Evolutionary conservation across 2,113 vertebrate species (phyloP).

Genomic region (Spilogale gracilis): DNA sequence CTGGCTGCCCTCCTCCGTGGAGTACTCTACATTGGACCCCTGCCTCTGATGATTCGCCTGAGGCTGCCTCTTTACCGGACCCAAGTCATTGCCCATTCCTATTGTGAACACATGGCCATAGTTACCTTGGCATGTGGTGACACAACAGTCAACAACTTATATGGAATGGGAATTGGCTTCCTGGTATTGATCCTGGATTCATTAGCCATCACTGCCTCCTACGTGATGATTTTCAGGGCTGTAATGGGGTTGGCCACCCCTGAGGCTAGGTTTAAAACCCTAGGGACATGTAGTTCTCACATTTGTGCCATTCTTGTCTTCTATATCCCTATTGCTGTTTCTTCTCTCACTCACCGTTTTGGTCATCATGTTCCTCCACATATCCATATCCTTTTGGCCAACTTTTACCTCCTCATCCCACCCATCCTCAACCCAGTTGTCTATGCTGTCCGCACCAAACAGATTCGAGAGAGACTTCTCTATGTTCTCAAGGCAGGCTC

Average conservation of each 20-base stretch:
- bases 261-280: slow-evolving; percentile 77
- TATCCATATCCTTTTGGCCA: slow-evolving; percentile 83
- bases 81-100: slow-evolving; percentile 78
- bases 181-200: slow-evolving; percentile 80
- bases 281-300: slow-evolving; percentile 82
- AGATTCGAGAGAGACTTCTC: slow-evolving; percentile 76
- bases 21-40: slow-evolving; percentile 77
- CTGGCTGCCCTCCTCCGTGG: slow-evolving; percentile 75
- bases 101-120: slow-evolving; percentile 85
- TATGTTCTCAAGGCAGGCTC: slow-evolving; percentile 59
- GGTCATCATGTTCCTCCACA: slow-evolving; percentile 71
- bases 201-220: slow-evolving; percentile 79
- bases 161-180: slow-evolving; percentile 81
- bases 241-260: slow-evolving; percentile 71
- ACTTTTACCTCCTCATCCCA: slow-evolving; percentile 83
- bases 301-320: slow-evolving; percentile 81
- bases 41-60: slow-evolving; percentile 75
- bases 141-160: slow-evolving; percentile 78
- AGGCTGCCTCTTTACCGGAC: slow-evolving; percentile 75
- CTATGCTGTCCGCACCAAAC: slow-evolving; percentile 81
- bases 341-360: slow-evolving; percentile 81
- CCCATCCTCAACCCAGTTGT: slow-evolving; percentile 84
- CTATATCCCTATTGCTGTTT: slow-evolving; percentile 81
- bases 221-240: slow-evolving; percentile 78
- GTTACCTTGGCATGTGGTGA: slow-evolving; percentile 82